Base-by-base conservation (phyloP, 2,797 vertebrate species). In the Coilia nasus region DNA sequence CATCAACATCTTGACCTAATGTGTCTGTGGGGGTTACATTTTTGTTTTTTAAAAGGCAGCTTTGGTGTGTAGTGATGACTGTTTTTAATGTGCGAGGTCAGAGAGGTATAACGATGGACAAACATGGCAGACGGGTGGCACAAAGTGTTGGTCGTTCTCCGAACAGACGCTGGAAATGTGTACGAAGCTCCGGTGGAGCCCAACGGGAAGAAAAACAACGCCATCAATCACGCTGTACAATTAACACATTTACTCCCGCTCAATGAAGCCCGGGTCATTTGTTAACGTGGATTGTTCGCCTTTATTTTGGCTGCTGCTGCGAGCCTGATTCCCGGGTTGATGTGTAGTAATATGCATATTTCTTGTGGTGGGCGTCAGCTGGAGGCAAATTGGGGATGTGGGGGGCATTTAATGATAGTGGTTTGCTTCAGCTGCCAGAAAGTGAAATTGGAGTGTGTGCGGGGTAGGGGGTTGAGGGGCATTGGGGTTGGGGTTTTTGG, bases 41-140 rank as follows among this genome's bases (percentile, higher is more conserved):
- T 71, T 71, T 9, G 15, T 28, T 2, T 15, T 25, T 23, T 11
- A 25, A 60, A 54, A 54, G 50, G 19, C 19, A 60, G 57, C 57
- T n/a, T 21, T 64, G 60, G 25, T 71, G 9, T 78, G 35, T 44
- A 21, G 15, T 10, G 3, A 21, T 17, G 71, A 44, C 41, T 78
- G 35, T 78, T 44, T 44, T 35, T 41, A 67, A 75, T 41, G 35
- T 44, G 15, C 17, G 17, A 78, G 71, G 31, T 78, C 71, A 78
- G 71, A 21, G 71, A 78, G 71, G 71, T 78, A 44, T 78, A 78
- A 78, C 71, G 71, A 78, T 78, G 71, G 71, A 21, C 35, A 78
- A 78, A 78, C 71, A 78, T 78, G 71, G 71, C 71, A 78, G 71
- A 78, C 35, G 71, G 35, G 71, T 78, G 71, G 71, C 31, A n/a